Percentiles rank a stretch among this genome's conserved stretches.
These are phyloP conservation scores for Musca domestica DNA, from an alignment of 1,140 invertebrate genomes.

Conservation along the genomic window DNA sequence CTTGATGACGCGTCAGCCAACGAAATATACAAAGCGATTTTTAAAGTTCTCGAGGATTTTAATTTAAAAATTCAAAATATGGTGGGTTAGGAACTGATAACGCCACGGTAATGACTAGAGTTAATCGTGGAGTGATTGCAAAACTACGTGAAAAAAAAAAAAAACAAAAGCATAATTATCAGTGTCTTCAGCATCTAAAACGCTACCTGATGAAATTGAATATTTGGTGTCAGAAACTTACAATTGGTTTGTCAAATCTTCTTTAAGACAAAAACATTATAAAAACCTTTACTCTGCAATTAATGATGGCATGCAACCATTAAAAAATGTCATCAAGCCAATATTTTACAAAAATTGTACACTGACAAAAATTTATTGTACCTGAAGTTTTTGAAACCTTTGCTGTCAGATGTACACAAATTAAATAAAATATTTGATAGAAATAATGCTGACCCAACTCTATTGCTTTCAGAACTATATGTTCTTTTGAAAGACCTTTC, in stretches of 20 bases:
- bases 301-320: not conserved
- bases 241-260: conserved; percentile 11
- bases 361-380: not conserved
- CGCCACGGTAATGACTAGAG: conserved; percentile 2
- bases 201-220: not conserved
- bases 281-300: not conserved
- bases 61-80: conserved; percentile 1
- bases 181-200: conserved; percentile 4
- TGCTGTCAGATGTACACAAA: not conserved
- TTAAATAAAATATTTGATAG: not conserved
- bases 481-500: not conserved
- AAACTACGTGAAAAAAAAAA: not conserved
- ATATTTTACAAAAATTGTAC: conserved; percentile 16
- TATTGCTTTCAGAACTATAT: not conserved
- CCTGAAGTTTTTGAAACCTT: not conserved
- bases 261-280: not conserved
- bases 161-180: not conserved
- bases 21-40: too few species aligned
- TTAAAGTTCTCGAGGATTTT: not conserved
- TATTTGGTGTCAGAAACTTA: conserved; percentile 3
- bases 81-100: conserved; percentile 13
- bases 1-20: too few species aligned
- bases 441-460: not conserved
- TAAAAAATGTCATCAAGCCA: not conserved
- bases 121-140: not conserved